Conservation (phyloP, 2,113 vertebrate species). For the Psilopsiagon aymara region DNA sequence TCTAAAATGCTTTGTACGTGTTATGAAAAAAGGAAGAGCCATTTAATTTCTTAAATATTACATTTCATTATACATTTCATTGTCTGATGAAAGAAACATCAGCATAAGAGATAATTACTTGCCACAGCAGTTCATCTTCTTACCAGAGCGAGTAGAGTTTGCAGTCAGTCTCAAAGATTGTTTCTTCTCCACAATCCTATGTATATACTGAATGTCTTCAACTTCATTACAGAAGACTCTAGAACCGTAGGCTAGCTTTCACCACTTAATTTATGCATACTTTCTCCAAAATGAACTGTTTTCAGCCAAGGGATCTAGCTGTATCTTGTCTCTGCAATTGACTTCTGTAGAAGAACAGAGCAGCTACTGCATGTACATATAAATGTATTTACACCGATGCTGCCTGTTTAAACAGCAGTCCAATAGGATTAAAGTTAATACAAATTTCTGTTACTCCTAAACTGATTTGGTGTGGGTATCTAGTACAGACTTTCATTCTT, state of each 20-base stretch:
- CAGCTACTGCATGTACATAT: not conserved
- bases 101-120: not conserved
- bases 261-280: not conserved
- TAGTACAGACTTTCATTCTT: not conserved
- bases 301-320: not conserved
- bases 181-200: not conserved
- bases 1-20: not conserved
- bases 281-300: not conserved
- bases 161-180: not conserved
- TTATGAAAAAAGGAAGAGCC: not conserved
- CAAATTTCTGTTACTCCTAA: not conserved
- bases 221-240: not conserved
- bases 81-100: not conserved
- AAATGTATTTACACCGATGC: not conserved
- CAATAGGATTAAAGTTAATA: not conserved
- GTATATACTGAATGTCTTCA: not conserved
- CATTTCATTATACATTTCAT: not conserved
- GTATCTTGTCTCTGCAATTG: not conserved
- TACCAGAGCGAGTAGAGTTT: not conserved
- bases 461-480: not conserved
- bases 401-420: not conserved
- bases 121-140: not conserved
- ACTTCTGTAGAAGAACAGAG: not conserved
- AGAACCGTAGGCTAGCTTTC: not conserved
- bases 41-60: not conserved